Base-by-base conservation (phyloP, 2,113 vertebrate genomes). In the Gymnobelideus leadbeateri region DNA sequence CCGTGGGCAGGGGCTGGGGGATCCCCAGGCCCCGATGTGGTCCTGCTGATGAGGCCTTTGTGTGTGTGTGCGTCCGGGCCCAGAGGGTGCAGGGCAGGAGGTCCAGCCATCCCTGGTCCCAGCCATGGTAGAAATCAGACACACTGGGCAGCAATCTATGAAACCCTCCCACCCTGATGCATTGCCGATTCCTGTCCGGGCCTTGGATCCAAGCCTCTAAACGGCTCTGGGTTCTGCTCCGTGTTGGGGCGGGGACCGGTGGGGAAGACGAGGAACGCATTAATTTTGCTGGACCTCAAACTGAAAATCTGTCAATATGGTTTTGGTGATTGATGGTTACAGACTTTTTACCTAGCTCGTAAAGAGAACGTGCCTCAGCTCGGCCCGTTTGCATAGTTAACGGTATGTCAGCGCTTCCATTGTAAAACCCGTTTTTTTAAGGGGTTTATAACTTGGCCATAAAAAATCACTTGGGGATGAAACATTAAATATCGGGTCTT, bases 281-380 rank as follows among this genome's bases (percentile, higher is more conserved):
- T 98, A 95, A 97, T 98, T 98, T 97, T 98, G 93, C 57, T 98
- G 96, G 97, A 98, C 97, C 97, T 98, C 97, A 98, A 97, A 98
- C 98, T 98, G 98, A 96, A 97, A 97, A 97, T 97, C 98, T 98
- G 98, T 98, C 98, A 97, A 97, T 98, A 96, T 97, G 97, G 98
- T 97, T 98, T 51, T 90, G 93, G 97, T 98, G 98, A 98, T 98
- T 98, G 97, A 99, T 98, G 98, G 98, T 97, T 97, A 97, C 98
- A 98, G 98, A 98, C 98, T 98, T 98, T 77, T 98, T 98, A 98
- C 98, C 98, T 97, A 97, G 98, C 98, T 98, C 99, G 98, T 99
- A 99, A 99, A 99, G 98, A 98, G 98, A 98, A 98, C 96, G 97
- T 96, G 98, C 96, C 98, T 97, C 98, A 98, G 98, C 98, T 97